phyloP scores from a whole-genome alignment of 1,140 invertebrate species.

The Solenopsis fugax region DNA sequence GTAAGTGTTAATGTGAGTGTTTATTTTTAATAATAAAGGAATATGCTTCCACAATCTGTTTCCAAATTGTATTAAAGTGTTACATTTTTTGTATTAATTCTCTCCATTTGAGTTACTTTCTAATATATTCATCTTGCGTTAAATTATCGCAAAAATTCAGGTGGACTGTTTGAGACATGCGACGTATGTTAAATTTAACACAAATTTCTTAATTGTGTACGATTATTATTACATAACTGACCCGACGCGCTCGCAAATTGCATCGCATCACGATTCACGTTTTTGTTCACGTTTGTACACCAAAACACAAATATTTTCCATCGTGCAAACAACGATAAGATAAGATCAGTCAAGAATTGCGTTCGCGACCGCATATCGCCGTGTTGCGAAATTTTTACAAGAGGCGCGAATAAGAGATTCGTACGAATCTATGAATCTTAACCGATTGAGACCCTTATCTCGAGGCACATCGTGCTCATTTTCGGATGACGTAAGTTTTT shows the following conservation, averaged over 20 bases:
- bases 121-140: too few species aligned
- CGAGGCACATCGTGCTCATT: not conserved
- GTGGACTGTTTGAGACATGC: too few species aligned
- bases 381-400: not conserved
- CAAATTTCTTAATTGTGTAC: too few species aligned
- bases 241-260: too few species aligned
- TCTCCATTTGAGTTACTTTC: too few species aligned
- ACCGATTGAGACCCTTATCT: not conserved
- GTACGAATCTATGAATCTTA: not conserved
- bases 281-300: not conserved
- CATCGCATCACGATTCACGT: not conserved
- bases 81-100: too few species aligned
- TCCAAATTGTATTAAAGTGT: too few species aligned
- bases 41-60: too few species aligned
- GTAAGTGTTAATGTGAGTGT: too few species aligned
- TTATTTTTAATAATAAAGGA: too few species aligned
- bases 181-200: too few species aligned
- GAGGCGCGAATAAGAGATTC: not conserved
- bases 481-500: not conserved
- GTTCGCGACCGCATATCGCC: not conserved
- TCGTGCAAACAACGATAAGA: constrained; percentile 11
- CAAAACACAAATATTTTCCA: constrained; percentile 50
- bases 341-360: constrained; percentile 25
- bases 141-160: too few species aligned
- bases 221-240: constrained; percentile 4